These are phyloP conservation scores for Aricia agestis DNA, from an alignment of 1,140 invertebrate species.

Conservation along the genomic window DNA sequence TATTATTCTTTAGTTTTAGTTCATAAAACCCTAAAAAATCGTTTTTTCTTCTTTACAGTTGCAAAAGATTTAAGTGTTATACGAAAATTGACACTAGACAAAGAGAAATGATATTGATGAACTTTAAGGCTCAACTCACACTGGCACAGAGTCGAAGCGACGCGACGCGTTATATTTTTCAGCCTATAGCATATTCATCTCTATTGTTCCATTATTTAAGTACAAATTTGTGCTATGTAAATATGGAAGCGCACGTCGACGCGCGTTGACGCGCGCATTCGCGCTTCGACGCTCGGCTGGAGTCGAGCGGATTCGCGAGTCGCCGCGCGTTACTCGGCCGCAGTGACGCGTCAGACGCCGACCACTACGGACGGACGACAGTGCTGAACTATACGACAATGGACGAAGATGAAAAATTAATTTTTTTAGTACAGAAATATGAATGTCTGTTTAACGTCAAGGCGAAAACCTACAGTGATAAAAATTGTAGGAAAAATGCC, in stretches of 20 bases:
- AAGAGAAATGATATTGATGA: no score
- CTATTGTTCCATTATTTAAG: constrained; percentile 23
- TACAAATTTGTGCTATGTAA: constrained; percentile 20
- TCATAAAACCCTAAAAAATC: no score
- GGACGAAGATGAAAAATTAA: constrained; percentile 19
- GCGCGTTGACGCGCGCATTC: constrained; percentile 10
- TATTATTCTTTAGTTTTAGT: no score
- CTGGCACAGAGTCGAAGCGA: constrained; percentile 14
- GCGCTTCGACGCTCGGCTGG: constrained; percentile 21
- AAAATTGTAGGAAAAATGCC: constrained; percentile 18
- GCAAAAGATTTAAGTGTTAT: no score
- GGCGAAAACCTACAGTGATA: constrained; percentile 18
- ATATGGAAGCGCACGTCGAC: constrained; percentile 16
- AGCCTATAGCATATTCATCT: constrained; percentile 17
- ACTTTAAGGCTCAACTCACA: constrained; percentile 7
- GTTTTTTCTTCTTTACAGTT: no score
- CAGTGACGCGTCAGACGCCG: constrained; percentile 1
- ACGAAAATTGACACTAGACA: no score
- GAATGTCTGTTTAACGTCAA: constrained; percentile 17
- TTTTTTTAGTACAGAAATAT: constrained; percentile 18
- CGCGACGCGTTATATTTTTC: constrained; percentile 17
- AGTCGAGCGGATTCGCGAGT: constrained; percentile 18
- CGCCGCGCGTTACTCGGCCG: background rate
- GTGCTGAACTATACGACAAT: constrained; percentile 4
- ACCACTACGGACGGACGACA: background rate